Evolutionary conservation across 92 coral and sea anemone genomes (phyloP), one percentile per base, ranked within the genome.

Genomic region (Anthopleura xanthogrammica): DNA sequence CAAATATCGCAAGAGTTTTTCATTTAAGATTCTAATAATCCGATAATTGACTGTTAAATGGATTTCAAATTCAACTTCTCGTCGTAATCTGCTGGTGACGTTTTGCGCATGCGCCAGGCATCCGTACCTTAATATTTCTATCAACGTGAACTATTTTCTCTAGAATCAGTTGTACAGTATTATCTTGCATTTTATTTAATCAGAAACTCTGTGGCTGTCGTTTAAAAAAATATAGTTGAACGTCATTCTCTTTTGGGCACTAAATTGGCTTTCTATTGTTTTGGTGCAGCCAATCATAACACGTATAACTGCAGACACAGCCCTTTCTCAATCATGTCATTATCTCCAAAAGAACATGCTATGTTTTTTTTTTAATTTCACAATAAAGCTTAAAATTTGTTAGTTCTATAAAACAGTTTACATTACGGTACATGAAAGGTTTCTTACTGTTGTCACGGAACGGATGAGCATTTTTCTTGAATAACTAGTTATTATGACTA

Each of bases 81-180:
- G 14, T n/a, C 5, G 70, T 23, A 7, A 62, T 68, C 74, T 68
- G 71, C 76, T 39, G 60, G 75, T 65, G 75, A 29, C 22, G 12
- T 23, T n/a, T 41, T 62, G 36, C 83, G 83, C 83, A 80, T 80
- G 83, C 83, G 70, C 29, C 1, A 62, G 36, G 4, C n/a, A 62
- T 50, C 58, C 58, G 14, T 54, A 4, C 58, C 16, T 54, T 54
- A 54, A 54, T 54, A 54, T 46, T 46, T 46, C 50, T 9, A 46
- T 46, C 50, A 13, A 72, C 10, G 19, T 20, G 6, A 72, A 72
- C 24, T 36, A 39, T 72, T 72, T 36, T 72, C 17, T 50, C 14
- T 9, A 22, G 6, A 24, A 68, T 17, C 12, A 22, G 24, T 22
- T 68, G 13, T 68, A 7, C 29, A 68, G 2, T 22, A 22, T 39